phyloP scores from a whole-genome alignment of 1,140 invertebrate genomes.

The Danaus plexippus region DNA sequence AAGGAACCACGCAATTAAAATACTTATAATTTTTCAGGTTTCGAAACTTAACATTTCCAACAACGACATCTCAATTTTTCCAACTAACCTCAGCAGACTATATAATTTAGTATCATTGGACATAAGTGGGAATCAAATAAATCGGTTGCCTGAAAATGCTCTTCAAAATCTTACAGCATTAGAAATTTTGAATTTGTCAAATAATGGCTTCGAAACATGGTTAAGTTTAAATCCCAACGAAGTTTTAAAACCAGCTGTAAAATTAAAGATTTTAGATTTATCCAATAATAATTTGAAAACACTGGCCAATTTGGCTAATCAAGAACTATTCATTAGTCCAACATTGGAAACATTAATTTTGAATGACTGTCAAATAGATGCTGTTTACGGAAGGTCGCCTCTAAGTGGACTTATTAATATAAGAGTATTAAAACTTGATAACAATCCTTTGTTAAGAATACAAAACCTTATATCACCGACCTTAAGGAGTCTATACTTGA shows the following conservation, averaged over 20 bases:
- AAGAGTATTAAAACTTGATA: constrained; percentile 67
- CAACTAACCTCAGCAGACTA: constrained; percentile 49
- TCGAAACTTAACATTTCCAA: constrained; percentile 73
- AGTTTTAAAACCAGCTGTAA: constrained; percentile 54
- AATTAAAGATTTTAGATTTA: constrained; percentile 66
- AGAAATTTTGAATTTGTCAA: constrained; percentile 69
- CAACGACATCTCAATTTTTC: constrained; percentile 74
- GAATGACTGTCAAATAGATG: constrained; percentile 68
- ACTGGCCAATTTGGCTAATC: constrained; percentile 63
- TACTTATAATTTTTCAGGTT: constrained; percentile 51
- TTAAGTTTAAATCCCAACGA: constrained; percentile 66
- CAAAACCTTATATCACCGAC: constrained; percentile 67
- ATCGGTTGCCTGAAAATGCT: constrained; percentile 47
- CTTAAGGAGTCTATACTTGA: constrained; percentile 72
- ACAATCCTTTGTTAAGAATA: constrained; percentile 68
- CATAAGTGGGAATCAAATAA: constrained; percentile 72
- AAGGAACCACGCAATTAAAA: no score
- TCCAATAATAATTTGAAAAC: constrained; percentile 65
- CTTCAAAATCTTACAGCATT: constrained; percentile 69
- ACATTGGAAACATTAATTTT: constrained; percentile 69
- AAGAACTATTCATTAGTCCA: constrained; percentile 66
- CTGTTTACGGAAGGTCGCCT: constrained; percentile 65
- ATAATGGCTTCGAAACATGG: constrained; percentile 72
- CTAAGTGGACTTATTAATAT: constrained; percentile 70
- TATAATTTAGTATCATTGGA: constrained; percentile 70